Base-by-base conservation (phyloP, 1,140 invertebrate genomes). In the Fopius arisanus region DNA sequence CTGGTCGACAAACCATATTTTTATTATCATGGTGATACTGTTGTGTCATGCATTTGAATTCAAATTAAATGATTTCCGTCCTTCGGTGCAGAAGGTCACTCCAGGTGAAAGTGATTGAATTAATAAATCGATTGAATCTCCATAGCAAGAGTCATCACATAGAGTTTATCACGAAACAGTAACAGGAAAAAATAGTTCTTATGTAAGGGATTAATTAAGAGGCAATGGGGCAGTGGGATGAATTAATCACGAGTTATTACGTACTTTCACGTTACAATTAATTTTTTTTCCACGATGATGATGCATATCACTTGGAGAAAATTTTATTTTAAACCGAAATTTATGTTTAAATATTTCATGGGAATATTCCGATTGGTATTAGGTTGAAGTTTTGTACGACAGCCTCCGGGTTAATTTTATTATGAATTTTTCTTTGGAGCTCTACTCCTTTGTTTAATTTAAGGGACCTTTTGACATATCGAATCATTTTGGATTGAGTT, bases 131-230 rank as follows among this genome's bases (percentile, higher is more conserved):
- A 48, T 19, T 48, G 43, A 16, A 48, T 48, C 16, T 19, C 16
- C 43, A 14, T 48, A 48, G 5, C 43, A 14, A 7, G 5, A n/a
- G 14, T 19, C 43, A 48, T 19, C 43, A 14, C 43, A 4, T 5
- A 48, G 16, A 48, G 2, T 12, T n/a, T 16, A 48, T 48, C 1
- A 23, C 2, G 23, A 33, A 65, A 33, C 14, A 33, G 6, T 29
- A 33, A 65, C 3, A 16, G n/a, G n/a, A 29, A 10, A 28, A 3
- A 63, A 65, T 33, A 14, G 37, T 71, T 26, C 63, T 82, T 82
- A 72, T 77, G 73, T 67, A 82, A 82, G 79, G 71, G 68, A 54
- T 65, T 80, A 84, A 84, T 83, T 82, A 79, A 21, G 51, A 54
- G 31, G n/a, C 37, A 33, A 3, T 37, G 62, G 67, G 65, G 21